Conservation (phyloP, 1,140 invertebrate species). For the Drosophila bifasciata region DNA sequence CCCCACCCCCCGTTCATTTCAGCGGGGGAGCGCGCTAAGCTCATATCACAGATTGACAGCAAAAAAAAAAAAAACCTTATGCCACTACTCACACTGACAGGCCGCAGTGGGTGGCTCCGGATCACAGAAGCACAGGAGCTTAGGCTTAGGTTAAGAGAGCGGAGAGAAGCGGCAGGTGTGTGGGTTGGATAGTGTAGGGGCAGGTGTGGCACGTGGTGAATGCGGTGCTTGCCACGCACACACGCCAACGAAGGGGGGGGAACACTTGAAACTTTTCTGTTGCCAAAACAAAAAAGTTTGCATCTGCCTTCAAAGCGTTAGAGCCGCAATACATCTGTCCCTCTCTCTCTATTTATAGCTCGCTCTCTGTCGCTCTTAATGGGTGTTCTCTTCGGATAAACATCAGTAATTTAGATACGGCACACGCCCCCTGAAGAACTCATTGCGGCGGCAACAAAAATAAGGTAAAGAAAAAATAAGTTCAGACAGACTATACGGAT, state of each 20-base stretch:
- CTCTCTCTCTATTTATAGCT: neutral
- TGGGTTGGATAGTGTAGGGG: constrained; percentile 17
- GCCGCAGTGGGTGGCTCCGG: constrained; percentile 16
- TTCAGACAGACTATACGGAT: constrained; percentile 1
- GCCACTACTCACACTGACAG: constrained; percentile 34
- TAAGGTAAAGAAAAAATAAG: constrained; percentile 40
- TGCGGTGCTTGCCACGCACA: constrained; percentile 64
- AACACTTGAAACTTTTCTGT: constrained; percentile 75
- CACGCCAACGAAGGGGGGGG: constrained; percentile 33
- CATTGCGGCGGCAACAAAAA: constrained; percentile 63
- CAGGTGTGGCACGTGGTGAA: constrained; percentile 21
- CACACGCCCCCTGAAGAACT: constrained; percentile 44
- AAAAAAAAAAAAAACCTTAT: constrained; percentile 13
- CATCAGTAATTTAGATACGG: constrained; percentile 71
- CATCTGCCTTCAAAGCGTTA: constrained; percentile 56
- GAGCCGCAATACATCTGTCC: neutral
- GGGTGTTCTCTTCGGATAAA: constrained; percentile 68
- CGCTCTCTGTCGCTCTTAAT: neutral
- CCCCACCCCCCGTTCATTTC: constrained; percentile 28
- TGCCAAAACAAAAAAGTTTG: constrained; percentile 76
- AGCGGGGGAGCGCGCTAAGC: constrained; percentile 1
- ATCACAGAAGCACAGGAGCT: neutral
- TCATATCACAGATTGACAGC: constrained; percentile 79
- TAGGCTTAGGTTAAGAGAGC: neutral
- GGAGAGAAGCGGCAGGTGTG: constrained; percentile 20